Conservation (phyloP, 2,888 invertebrate genomes). For the Bombyx huttoni region DNA sequence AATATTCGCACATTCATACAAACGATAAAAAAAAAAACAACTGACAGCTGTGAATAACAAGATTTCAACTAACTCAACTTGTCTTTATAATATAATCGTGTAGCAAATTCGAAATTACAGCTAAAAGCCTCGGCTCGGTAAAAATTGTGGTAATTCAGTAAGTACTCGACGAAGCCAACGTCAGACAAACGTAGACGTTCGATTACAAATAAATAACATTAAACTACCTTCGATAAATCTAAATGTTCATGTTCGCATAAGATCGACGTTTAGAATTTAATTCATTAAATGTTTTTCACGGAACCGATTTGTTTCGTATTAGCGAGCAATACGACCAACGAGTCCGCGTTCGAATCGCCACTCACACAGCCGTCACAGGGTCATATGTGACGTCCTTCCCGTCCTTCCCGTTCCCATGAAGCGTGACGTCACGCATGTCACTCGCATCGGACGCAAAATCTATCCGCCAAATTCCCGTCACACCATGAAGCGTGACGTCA, state of each 20-base stretch:
- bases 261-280: constrained; percentile 53
- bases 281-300: constrained; percentile 25
- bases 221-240: constrained; percentile 40
- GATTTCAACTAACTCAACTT: constrained; percentile 28
- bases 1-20: constrained; percentile 1
- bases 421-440: neutral
- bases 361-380: too few relatives aligned
- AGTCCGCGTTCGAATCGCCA: constrained; percentile 6
- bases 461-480: too few relatives aligned
- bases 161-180: constrained; percentile 37
- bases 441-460: neutral
- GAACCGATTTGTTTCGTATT: constrained; percentile 35
- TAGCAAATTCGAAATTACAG: constrained; percentile 30
- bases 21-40: constrained; percentile 4
- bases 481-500: constrained; percentile 3
- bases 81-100: constrained; percentile 35
- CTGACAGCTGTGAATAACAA: constrained; percentile 14
- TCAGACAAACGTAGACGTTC: constrained; percentile 34
- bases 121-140: constrained; percentile 27
- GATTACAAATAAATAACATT: constrained; percentile 49
- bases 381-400: too few relatives aligned
- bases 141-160: constrained; percentile 36
- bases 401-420: constrained; percentile 7
- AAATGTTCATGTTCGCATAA: constrained; percentile 45
- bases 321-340: constrained; percentile 36